A percentile compares a stretch with the other conserved stretches of the same genome.
Conservation (phyloP, 2,797 vertebrate genomes). For the Picus viridis region DNA sequence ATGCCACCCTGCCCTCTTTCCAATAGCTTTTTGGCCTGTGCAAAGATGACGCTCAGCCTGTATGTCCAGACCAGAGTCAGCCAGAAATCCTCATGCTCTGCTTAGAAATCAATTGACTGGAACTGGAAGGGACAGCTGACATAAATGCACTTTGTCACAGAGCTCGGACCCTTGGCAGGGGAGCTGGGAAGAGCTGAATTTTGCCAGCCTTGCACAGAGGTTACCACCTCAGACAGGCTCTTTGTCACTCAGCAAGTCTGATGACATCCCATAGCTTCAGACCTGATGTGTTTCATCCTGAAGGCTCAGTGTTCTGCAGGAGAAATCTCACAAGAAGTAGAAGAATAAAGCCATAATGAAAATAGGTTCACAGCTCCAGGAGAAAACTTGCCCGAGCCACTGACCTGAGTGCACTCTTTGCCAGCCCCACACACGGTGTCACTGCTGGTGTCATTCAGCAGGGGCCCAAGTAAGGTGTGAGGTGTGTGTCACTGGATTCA, state of each 20-base stretch:
- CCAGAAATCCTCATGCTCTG: slow-evolving; percentile 32
- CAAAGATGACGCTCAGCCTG: background rate
- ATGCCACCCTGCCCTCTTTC: background rate
- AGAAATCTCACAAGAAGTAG: background rate
- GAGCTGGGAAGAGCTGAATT: background rate
- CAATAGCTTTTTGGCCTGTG: background rate
- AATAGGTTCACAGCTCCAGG: background rate
- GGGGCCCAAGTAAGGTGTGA: background rate
- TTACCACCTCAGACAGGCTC: background rate
- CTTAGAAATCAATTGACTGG: slow-evolving; percentile 26
- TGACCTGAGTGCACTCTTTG: background rate
- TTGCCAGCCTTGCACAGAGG: slow-evolving; percentile 1
- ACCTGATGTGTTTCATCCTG: background rate
- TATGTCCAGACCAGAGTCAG: background rate
- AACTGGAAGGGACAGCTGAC: slow-evolving; percentile 42
- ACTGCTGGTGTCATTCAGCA: background rate
- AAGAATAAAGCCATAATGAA: background rate
- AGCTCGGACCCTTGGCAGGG: background rate
- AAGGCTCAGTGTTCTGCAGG: background rate
- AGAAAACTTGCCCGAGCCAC: background rate
- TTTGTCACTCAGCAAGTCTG: background rate
- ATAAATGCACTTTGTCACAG: slow-evolving; percentile 18
- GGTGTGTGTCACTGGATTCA: background rate
- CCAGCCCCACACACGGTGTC: background rate
- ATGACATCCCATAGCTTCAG: accelerated